Percentiles rank a stretch among this genome's conserved stretches.
Conservation (phyloP, 2,113 vertebrate genomes). For the Trematomus loennbergii region DNA sequence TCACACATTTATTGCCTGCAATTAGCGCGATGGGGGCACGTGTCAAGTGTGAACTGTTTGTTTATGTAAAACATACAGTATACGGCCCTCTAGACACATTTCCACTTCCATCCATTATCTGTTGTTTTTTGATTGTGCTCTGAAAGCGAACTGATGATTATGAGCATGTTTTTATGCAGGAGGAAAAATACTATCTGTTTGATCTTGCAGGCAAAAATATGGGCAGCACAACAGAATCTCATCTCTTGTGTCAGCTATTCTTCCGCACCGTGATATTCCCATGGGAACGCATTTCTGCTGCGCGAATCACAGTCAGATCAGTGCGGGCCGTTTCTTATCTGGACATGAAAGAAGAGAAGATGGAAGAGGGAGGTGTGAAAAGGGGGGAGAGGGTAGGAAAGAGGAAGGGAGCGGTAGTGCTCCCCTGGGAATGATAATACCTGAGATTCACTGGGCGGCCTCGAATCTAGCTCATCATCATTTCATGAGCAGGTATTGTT, state of each 20-base stretch:
- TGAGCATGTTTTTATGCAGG: conserved; percentile 56
- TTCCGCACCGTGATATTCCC: conserved; percentile 71
- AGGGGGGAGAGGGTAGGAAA: neutral
- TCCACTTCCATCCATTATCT: conserved; percentile 54
- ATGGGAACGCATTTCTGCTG: conserved; percentile 78
- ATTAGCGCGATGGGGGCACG: conserved; percentile 21
- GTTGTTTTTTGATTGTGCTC: conserved; percentile 53
- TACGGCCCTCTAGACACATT: conserved; percentile 36
- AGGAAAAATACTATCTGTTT: conserved; percentile 73
- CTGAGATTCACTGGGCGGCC: conserved; percentile 59
- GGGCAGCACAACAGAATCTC: conserved; percentile 76
- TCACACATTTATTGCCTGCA: conserved; percentile 37
- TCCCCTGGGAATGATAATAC: conserved; percentile 62
- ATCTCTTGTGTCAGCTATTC: conserved; percentile 82
- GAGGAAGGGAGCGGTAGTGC: conserved; percentile 24
- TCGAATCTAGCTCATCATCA: conserved; percentile 65
- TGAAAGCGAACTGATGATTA: conserved; percentile 62
- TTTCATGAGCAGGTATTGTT: conserved; percentile 63
- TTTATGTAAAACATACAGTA: conserved; percentile 62
- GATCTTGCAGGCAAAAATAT: conserved; percentile 77
- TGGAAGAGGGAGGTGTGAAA: conserved; percentile 63
- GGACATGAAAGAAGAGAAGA: conserved; percentile 75
- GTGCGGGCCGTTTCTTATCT: conserved; percentile 77
- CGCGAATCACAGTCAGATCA: conserved; percentile 77
- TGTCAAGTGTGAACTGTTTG: conserved; percentile 59